Evolutionary conservation across 2,888 invertebrate species (phyloP).

Genomic region (Meta bourneti): DNA sequence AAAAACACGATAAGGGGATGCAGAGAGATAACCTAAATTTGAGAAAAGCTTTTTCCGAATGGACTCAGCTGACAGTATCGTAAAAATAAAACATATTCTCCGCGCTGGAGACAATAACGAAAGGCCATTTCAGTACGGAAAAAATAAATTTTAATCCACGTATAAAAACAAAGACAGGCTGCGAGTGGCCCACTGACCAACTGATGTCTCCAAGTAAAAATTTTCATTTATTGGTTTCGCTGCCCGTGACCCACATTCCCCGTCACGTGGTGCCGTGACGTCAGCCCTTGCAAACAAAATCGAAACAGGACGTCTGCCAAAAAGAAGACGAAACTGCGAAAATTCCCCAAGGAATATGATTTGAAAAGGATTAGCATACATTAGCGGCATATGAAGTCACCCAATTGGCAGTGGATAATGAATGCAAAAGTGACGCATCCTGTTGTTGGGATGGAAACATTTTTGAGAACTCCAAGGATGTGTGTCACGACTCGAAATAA

Average conservation of each 20-base stretch:
- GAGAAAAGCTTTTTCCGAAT: not conserved
- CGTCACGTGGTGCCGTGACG: not conserved
- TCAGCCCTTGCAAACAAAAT: not conserved
- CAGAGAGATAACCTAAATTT: not conserved
- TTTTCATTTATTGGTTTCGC: not conserved
- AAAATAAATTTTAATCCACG: not conserved
- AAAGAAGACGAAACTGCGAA: too few relatives aligned
- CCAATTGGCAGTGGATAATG: too few relatives aligned
- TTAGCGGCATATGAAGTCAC: too few relatives aligned
- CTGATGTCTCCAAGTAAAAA: not conserved
- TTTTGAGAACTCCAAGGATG: too few relatives aligned
- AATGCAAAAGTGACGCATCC: too few relatives aligned
- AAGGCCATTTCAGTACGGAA: not conserved
- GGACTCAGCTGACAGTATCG: too few relatives aligned
- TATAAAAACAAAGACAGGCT: not conserved
- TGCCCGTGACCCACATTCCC: not conserved
- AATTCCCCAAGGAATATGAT: too few relatives aligned
- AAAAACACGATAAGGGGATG: not conserved
- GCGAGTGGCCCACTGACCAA: not conserved
- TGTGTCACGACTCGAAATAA: too few relatives aligned
- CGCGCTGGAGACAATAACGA: not conserved
- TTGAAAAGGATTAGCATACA: too few relatives aligned
- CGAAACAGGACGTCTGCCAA: not conserved
- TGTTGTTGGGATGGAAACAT: too few relatives aligned
- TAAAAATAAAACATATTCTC: too few relatives aligned